Percentiles rank a stretch among this genome's conserved stretches.
These are phyloP conservation scores for Habrosyne pyritoides DNA, from an alignment of 2,888 invertebrate species.

Conservation along the genomic window DNA sequence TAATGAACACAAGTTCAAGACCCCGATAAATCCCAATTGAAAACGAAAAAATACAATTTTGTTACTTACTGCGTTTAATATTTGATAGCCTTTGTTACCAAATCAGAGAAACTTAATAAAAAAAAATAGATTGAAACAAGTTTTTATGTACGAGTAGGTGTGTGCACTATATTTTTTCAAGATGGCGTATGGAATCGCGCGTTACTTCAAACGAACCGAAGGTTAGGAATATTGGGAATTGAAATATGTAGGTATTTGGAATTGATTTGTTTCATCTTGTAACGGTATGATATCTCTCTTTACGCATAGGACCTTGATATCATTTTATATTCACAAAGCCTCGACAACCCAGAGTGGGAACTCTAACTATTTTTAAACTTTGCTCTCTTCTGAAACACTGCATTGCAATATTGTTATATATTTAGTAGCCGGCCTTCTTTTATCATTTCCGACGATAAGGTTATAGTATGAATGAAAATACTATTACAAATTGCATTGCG, in stretches of 20 bases:
- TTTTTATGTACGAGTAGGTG: not conserved
- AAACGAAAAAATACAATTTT: conserved; percentile 11
- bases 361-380: not conserved
- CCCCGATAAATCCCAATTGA: conserved; percentile 12
- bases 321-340: not conserved
- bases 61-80: not conserved
- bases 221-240: not conserved
- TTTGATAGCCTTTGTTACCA: not conserved
- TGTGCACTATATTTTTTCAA: not conserved
- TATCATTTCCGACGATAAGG: too few relatives aligned
- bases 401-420: too few relatives aligned
- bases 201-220: not conserved
- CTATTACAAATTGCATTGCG: too few relatives aligned
- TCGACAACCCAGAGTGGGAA: not conserved
- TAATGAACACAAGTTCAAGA: conserved; percentile 20
- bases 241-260: not conserved
- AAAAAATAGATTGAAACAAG: not conserved
- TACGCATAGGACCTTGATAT: not conserved
- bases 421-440: too few relatives aligned
- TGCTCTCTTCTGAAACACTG: not conserved
- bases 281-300: not conserved
- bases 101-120: not conserved
- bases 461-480: not conserved
- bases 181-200: not conserved
- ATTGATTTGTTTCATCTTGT: not conserved